phyloP scores from a whole-genome alignment of 2,797 vertebrate species.

The Fringilla coelebs region DNA sequence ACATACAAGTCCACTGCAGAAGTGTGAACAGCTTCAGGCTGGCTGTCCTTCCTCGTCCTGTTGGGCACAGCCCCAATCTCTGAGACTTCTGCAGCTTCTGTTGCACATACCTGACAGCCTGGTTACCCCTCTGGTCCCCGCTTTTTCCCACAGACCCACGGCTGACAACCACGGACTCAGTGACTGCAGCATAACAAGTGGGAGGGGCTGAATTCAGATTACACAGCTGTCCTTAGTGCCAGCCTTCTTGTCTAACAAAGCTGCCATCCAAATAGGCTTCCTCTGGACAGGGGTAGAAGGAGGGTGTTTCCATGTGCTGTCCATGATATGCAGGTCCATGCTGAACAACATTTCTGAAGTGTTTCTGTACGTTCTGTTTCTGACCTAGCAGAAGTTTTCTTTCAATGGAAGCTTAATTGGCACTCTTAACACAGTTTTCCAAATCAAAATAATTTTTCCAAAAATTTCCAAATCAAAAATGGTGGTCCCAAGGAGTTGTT shows the following conservation, averaged over 20 bases:
- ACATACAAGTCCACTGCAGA: rapidly evolving
- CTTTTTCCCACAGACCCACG: background rate
- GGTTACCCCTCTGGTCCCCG: background rate
- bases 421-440: background rate
- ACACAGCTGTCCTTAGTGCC: rapidly evolving
- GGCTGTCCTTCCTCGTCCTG: background rate
- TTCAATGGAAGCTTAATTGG: background rate
- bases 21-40: background rate
- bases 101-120: background rate
- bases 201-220: background rate
- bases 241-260: background rate
- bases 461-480: background rate
- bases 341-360: background rate
- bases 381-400: background rate
- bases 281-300: background rate
- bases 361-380: rapidly evolving
- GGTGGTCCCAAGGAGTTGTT: background rate
- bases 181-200: rapidly evolving
- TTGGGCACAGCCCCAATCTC: rapidly evolving
- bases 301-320: background rate
- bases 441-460: background rate
- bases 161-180: background rate
- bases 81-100: background rate
- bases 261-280: background rate
- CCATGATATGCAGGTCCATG: rapidly evolving